Percentiles rank a stretch among this genome's conserved stretches.
Conservation (phyloP, 2,113 vertebrate species). For the Anoplopoma fimbria region DNA sequence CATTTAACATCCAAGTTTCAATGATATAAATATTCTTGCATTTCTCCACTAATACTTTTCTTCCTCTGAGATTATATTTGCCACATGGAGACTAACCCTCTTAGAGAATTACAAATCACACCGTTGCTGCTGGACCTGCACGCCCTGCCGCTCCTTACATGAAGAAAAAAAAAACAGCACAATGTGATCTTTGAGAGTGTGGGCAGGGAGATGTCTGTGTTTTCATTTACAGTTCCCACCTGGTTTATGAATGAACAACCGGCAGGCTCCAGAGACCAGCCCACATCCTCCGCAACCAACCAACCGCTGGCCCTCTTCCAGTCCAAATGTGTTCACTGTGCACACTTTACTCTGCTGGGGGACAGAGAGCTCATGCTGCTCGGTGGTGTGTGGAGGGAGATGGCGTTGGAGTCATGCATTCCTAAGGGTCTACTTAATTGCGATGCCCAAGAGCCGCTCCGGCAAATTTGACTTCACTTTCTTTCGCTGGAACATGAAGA, state of each 20-base stretch:
- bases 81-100: not conserved
- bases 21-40: not conserved
- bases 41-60: not conserved
- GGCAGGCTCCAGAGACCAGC: conserved; percentile 72
- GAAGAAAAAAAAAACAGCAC: conserved; percentile 59
- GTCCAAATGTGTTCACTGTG: conserved; percentile 73
- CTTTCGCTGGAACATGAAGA: conserved; percentile 44
- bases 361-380: conserved; percentile 51
- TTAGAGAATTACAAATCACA: conserved; percentile 17
- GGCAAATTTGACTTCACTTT: conserved; percentile 41
- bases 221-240: conserved; percentile 81
- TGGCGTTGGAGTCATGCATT: conserved; percentile 26
- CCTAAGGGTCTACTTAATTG: conserved; percentile 43
- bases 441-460: conserved; percentile 31
- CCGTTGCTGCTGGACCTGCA: not conserved
- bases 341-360: conserved; percentile 54
- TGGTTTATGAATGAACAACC: conserved; percentile 82
- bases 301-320: conserved; percentile 75
- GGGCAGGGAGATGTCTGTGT: conserved; percentile 69
- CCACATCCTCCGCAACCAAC: conserved; percentile 79
- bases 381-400: conserved; percentile 17
- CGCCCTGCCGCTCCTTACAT: conserved; percentile 27
- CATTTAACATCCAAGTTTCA: not conserved
- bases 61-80: not conserved
- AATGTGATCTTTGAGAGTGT: conserved; percentile 73